Base-by-base conservation (phyloP, 2,888 invertebrate genomes). In the Campoplex capitator region DNA sequence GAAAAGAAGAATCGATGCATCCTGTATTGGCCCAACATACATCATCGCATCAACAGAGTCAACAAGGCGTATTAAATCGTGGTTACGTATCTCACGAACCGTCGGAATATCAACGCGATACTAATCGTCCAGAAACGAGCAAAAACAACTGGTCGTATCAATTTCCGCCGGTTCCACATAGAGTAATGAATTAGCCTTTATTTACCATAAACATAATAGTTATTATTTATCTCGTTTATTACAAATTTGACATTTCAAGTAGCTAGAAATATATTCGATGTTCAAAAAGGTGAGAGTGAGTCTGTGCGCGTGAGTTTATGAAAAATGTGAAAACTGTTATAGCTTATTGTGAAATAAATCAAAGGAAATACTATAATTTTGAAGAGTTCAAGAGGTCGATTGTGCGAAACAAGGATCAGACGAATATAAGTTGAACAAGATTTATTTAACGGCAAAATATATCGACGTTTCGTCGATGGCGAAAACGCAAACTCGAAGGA, bases 81-180 rank as follows among this genome's bases (percentile, higher is more conserved):
- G 93, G 92, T 16, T 94, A 92, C 82, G 89, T 92, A 2, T 89
- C 92, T 4, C 91, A 93, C 84, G 93, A 94, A 9, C 82, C 90
- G 7, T 88, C 92, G 32, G 94, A 91, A 23, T 91, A 89, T 65
- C 90, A 91, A n/a, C 92, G 90, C 67, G 89, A 92, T 18, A 73
- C 88, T 3, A 90, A 91, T 38, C 93, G 93, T 18, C 81, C 77
- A 28, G 92, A 92, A 35, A 71, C 91, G 18, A 87, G 83, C 48
- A 93, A 92, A 88, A 88, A 78, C 71, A 90, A 89, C 80, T 94
- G 94, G 94, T 93, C 94, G 18, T 94, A 94, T 86, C 94, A 94
- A 3, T 94, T 94, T 79, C 93, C 93, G 0, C 90, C 92, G n/a
- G 89, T 92, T 11, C 91, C 92, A 23, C 90, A 93, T 73, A 91